Evolutionary conservation across 1,140 invertebrate species (phyloP), one percentile per base, ranked within the genome.

Genomic region (Octopus sinensis): DNA sequence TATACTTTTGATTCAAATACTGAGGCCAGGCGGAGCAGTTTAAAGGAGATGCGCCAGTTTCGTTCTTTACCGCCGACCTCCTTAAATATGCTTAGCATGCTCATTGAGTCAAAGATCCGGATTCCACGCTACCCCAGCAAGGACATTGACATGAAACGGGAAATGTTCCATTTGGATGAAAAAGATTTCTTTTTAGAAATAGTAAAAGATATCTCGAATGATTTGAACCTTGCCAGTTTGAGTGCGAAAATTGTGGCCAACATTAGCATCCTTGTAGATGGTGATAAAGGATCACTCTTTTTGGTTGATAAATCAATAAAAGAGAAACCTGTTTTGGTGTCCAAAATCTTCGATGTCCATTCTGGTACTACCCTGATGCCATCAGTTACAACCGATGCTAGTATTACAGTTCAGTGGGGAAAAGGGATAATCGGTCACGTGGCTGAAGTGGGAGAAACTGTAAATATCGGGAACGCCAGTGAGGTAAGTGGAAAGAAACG

Each of bases 211-310:
- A 98, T 98, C 85, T 98, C 96, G 91, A 97, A 98, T 90, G 97
- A 98, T 89, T 91, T 98, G 86, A 96, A 98, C 86, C 94, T 98
- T 10, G 93, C 95, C 82, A 96, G 95, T 7, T 90, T 98, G 82
- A 97, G 96, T 88, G 95, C 97, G 91, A 98, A 98, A 91, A 98
- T 98, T 87, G 92, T 98, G n/a, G 96, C 97, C 90, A 98, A 98
- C 89, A 96, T 98, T 17, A 95, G 95, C 84, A 95, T 96, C 78
- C 91, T 98, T 7, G 92, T 97, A 80, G 95, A 96, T 86, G 96
- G 96, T 0, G 97, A 98, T 91, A 92, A 96, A 52, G 96, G 96
- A 43, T 98, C 96, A 0, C 90, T 98, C 85, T 98, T 98, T 91
- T 92, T 98, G 30, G 84, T 89, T 76, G 96, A 98, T 13, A 95